These are phyloP conservation scores for Stomatorhinus walkeri DNA, from an alignment of 2,797 vertebrate genomes.

Conservation along the genomic window DNA sequence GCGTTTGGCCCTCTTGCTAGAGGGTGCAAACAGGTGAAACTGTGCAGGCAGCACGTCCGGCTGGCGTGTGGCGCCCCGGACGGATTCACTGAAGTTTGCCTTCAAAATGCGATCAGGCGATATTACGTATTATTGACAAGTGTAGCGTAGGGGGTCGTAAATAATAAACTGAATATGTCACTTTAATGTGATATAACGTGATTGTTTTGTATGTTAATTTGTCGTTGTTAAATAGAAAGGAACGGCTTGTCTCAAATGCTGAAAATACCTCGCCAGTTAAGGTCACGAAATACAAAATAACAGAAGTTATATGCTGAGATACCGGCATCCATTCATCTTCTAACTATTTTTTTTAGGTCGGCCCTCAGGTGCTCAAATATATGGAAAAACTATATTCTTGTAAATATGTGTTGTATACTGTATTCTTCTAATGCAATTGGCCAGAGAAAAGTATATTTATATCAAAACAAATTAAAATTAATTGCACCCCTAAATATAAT, in stretches of 20 bases:
- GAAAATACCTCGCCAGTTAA: not conserved
- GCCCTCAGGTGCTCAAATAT: not conserved
- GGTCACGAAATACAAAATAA: not conserved
- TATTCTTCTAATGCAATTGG: not conserved
- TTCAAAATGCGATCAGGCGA: not conserved
- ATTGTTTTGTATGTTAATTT: not conserved
- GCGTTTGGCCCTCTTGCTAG: not conserved
- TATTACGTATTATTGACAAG: not conserved
- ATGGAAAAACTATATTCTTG: not conserved
- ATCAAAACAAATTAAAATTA: not conserved
- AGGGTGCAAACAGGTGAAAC: constrained; percentile 10
- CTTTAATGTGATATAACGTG: not conserved
- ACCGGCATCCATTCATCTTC: not conserved
- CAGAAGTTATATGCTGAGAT: not conserved
- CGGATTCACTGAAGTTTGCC: not conserved
- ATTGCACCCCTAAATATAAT: not conserved
- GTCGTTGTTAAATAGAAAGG: not conserved
- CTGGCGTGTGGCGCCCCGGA: constrained; percentile 9
- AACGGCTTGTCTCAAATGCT: not conserved
- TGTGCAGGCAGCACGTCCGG: not conserved
- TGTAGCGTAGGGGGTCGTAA: not conserved
- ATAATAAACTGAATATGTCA: not conserved
- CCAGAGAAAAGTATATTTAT: not conserved
- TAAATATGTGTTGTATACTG: not conserved
- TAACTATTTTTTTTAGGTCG: not conserved